Evolutionary conservation across 1,140 invertebrate species (phyloP), one percentile per base, ranked within the genome.

Genomic region (Venturia canescens): DNA sequence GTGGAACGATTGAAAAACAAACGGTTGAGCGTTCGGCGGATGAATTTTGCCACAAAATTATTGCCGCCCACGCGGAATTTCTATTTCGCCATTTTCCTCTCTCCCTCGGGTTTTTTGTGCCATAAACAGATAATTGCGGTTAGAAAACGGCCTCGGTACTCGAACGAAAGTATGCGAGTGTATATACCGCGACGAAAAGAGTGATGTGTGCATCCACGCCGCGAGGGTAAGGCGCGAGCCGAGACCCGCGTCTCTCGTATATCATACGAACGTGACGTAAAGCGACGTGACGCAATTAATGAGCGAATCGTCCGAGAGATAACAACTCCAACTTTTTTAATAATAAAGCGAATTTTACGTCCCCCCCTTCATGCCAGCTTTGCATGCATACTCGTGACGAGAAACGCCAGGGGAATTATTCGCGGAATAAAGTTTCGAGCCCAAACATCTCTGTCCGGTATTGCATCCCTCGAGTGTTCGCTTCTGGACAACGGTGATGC

Each of bases 281-380:
- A 31, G 75, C 81, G 71, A 83, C 50, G 48, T 66, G 75, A 71
- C 34, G 83, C 82, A 87, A 88, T 88, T 88, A 88, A 87, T 86
- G 84, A 82, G 80, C 79, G 78, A 87, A 85, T 83, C 70, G 79
- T 66, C 60, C 60, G 69, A 67, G 83, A 85, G 83, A 86, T 87
- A 86, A 86, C 82, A 85, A 85, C 80, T 79, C 79, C 83, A 86
- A 88, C 86, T 88, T 87, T 88, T 88, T 86, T 85, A 86, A 88
- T 87, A 88, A 88, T 88, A 87, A 86, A 81, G 70, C 80, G 69
- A 80, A 80, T 84, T 85, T 83, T 80, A 13, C 79, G 50, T 70
- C 66, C 9, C 71, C 5, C 23, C 38, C n/a, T 53, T n/a, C 1
- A 11, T 44, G 4, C 4, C 50, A 53, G 7, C 11, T 5, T 21